Evolutionary conservation across 2,113 vertebrate genomes (phyloP), one percentile per base, ranked within the genome.

Genomic region (Balaeniceps rex): DNA sequence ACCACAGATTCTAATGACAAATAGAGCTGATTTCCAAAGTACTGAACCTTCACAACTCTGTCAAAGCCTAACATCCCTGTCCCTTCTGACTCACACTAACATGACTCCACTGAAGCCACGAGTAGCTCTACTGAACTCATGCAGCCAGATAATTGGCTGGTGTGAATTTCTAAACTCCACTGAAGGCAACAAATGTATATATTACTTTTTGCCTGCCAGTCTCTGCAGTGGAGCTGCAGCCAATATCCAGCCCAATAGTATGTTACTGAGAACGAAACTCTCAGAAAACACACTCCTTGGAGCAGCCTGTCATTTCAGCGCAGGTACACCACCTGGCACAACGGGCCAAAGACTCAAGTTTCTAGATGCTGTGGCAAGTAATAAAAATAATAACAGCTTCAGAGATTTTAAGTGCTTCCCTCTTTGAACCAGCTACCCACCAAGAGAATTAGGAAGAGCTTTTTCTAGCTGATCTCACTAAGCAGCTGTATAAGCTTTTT

Each of bases 401-500:
- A 69, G 57, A 84, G 57, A 36, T 71, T 83, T 82, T 36, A 69
- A 82, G 38, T n/a, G 33, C 29, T 75, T 89, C 44, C 9, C 58
- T 60, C 84, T 95, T 88, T 88, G 70, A 69, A 77, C 15, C 49
- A 93, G 33, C 51, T 74, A 94, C 60, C 31, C 38, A 60, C 40
- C 33, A 58, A 58, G 36, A 63, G 81, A 92, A 49, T 23, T 36
- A 72, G 78, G n/a, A 85, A 76, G 47, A 83, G 71, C 29, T 94
- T 87, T 93, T 94, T 47, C 89, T 91, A 94, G 66, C 66, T 95
- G 93, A 93, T 91, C 93, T 88, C 71, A 66, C 86, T 63, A 86
- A 79, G 92, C 94, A 96, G 94, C 94, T 97, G 91, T 83, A 84
- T 81, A 94, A 94, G 96, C 78, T 96, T 94, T 96, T 95, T 93